A percentile compares a stretch with the other conserved stretches of the same genome.
Conservation (phyloP, 2,888 invertebrate species). For the Spilosoma lubricipeda region DNA sequence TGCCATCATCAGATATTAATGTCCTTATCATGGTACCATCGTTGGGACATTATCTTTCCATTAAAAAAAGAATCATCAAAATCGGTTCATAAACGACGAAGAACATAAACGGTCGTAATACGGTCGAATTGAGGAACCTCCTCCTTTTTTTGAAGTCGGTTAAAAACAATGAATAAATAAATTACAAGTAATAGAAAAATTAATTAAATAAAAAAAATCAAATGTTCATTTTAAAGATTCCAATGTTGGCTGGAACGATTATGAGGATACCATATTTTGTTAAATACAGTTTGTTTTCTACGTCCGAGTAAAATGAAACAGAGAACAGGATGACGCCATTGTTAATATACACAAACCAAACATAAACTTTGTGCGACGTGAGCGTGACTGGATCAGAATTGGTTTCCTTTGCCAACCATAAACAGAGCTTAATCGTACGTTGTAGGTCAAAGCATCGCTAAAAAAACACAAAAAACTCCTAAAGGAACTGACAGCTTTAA, state of each 20-base stretch:
- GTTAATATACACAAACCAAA: neutral
- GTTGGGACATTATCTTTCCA: no score
- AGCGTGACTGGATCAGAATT: conserved; percentile 11
- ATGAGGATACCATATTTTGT: neutral
- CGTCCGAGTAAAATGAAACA: neutral
- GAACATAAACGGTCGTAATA: no score
- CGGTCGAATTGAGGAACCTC: no score
- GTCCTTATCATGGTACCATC: no score
- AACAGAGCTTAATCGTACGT: conserved; percentile 15
- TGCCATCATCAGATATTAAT: no score
- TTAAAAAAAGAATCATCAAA: no score
- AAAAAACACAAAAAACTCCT: conserved; percentile 6
- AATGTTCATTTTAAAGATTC: neutral
- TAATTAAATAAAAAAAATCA: no score
- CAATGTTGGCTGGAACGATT: no score
- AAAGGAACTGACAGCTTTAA: conserved; percentile 17
- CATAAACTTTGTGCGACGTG: conserved; percentile 2
- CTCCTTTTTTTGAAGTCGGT: no score
- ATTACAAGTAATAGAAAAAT: no score
- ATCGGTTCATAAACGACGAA: no score
- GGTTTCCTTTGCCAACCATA: conserved; percentile 9
- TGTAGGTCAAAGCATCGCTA: conserved; percentile 5
- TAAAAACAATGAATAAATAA: no score
- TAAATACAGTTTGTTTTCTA: neutral
- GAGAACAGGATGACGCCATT: neutral